Evolutionary conservation across 2,113 vertebrate genomes (phyloP).

Genomic region (Deroptyus accipitrinus): DNA sequence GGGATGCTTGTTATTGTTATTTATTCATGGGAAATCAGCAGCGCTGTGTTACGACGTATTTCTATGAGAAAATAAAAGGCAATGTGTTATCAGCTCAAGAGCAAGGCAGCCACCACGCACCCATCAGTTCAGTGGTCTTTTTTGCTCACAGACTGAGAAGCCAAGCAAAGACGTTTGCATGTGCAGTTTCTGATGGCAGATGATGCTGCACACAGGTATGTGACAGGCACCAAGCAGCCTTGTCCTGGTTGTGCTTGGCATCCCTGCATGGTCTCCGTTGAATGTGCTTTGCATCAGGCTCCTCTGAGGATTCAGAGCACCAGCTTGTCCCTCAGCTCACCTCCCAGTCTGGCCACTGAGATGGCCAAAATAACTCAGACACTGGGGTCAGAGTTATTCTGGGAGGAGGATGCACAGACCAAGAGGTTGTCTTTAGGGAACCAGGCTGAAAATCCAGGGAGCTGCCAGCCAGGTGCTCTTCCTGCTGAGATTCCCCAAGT

Average conservation of each 20-base stretch:
- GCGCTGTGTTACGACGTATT: rapidly evolving
- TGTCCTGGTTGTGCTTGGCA: neutral
- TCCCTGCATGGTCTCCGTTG: rapidly evolving
- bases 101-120: neutral
- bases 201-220: neutral
- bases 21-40: neutral
- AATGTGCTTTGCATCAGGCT: neutral
- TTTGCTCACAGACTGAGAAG: neutral
- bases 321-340: neutral
- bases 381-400: neutral
- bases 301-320: neutral
- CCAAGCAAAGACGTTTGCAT: neutral
- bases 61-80: neutral
- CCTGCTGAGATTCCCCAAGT: neutral
- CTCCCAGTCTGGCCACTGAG: neutral
- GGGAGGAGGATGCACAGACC: neutral
- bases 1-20: neutral
- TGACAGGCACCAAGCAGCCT: neutral
- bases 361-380: neutral
- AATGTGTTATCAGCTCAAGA: neutral
- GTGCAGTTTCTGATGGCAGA: rapidly evolving
- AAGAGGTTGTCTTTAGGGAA: neutral
- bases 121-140: neutral
- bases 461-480: neutral
- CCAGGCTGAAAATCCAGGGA: neutral